Base-by-base conservation (phyloP, 2,888 invertebrate genomes). In the Leptopilina syphax region DNA sequence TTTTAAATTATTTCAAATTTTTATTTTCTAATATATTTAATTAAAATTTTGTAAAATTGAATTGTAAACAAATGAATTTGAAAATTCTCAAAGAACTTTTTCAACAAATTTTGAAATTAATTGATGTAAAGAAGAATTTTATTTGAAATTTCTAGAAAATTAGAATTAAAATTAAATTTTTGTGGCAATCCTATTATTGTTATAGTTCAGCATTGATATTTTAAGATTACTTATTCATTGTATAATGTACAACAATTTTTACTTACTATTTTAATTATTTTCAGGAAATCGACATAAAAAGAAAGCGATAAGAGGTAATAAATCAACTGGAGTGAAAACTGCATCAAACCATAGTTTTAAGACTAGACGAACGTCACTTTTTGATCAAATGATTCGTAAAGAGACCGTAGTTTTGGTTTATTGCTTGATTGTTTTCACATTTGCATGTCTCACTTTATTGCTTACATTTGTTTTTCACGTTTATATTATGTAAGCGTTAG, bases 281-380 rank as follows among this genome's bases (percentile, higher is more conserved):
- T 13, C 84, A 92, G 92, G 92, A 67, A 92, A 89, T 82, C 89
- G 92, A 66, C 92, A 92, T 84, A 91, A 91, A 87, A 92, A 92
- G 80, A 92, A 91, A 87, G 86, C 88, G 80, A 84, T 87, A 85
- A 90, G 89, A 91, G 92, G 92, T 92, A 92, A 89, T 89, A 91
- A 90, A 84, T 84, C 84, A 81, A 85, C 81, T 80, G 80, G 85
- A 77, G 84, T 87, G 84, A 88, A 87, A 84, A 87, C 86, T 87
- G 82, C 87, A 73, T 60, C 88, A 84, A 84, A 87, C 81, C 86
- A 88, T 87, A 88, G 87, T 86, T 86, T 89, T 89, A 90, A 82
- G 85, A 87, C 81, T 89, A 91, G 86, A 88, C 89, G 89, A 87
- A 84, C 87, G 77, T 83, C 88, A 77, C 87, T 88, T 85, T 84